Base-by-base conservation (phyloP, 2,888 invertebrate species). In the Melinopterus prodromus region DNA sequence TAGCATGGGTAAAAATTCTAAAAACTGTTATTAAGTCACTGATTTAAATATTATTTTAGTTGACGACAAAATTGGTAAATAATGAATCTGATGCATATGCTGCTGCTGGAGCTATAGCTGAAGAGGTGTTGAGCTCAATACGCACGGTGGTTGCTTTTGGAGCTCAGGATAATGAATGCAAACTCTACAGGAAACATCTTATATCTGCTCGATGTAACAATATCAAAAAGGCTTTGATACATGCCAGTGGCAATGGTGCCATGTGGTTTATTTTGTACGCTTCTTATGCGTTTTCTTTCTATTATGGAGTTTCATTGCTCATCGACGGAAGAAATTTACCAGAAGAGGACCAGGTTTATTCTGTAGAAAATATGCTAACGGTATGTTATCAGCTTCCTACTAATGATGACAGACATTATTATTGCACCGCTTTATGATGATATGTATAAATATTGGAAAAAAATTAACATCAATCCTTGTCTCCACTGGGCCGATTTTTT, bases 91-190 rank as follows among this genome's bases (percentile, higher is more conserved):
- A 91, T 82, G 93, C 94, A 0, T 97, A 97, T 89, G 94, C 95
- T 0, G 91, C 93, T 78, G 96, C 96, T 0, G 95, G 95, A 2
- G 91, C 91, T 12, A 92, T 95, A 0, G 96, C 96, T 2, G 95
- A 95, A 85, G 96, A 96, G 87, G 95, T 95, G 0, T 89, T 96
- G 12, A 91, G 93, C 1, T 92, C 94, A 0, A 93, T 95, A 78
- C 90, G 95, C 79, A 96, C 96, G 0, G 96, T 96, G 0, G 90
- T 94, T 14, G 95, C 96, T 0, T 96, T 96, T 86, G 94, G 94
- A 6, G 96, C 96, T 0, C 94, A 95, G 87, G 88, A 92, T 16
- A 95, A 94, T 86, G 96, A 96, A 88, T 92, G 93, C 6, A 90
- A 91, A 16, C 91, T 94, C 86, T 94, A 92, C 83, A 85, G 89